Evolutionary conservation across 2,113 vertebrate species (phyloP).

Genomic region (Callorhinus ursinus): DNA sequence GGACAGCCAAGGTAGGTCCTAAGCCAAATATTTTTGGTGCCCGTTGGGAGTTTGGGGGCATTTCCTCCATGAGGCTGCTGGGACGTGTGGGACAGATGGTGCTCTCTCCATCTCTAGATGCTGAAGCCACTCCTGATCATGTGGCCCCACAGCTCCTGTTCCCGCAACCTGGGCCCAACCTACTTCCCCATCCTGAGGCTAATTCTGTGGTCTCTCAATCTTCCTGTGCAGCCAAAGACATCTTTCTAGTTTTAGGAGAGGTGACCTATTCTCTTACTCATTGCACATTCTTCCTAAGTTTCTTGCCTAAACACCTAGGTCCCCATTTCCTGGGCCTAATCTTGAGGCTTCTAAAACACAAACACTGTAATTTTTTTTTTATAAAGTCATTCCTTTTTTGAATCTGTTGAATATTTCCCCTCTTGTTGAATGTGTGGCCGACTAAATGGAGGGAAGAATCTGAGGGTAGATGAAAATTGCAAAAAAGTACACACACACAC

Average conservation of each 20-base stretch:
- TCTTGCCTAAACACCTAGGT: neutral
- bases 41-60: neutral
- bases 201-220: neutral
- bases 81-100: neutral
- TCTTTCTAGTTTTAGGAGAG: neutral
- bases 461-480: neutral
- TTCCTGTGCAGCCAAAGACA: neutral
- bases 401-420: neutral
- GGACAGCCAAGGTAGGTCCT: neutral
- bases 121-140: neutral
- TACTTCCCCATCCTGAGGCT: neutral
- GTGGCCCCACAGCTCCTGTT: neutral
- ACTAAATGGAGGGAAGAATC: neutral
- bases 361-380: neutral
- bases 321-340: neutral
- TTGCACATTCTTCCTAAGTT: neutral
- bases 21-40: neutral
- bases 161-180: neutral
- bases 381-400: neutral
- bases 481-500: neutral
- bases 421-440: neutral
- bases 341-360: neutral
- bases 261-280: neutral
- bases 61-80: neutral
- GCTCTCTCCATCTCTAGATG: neutral